These are phyloP conservation scores for Luperina nickerlii DNA, from an alignment of 2,888 invertebrate species.

Conservation along the genomic window DNA sequence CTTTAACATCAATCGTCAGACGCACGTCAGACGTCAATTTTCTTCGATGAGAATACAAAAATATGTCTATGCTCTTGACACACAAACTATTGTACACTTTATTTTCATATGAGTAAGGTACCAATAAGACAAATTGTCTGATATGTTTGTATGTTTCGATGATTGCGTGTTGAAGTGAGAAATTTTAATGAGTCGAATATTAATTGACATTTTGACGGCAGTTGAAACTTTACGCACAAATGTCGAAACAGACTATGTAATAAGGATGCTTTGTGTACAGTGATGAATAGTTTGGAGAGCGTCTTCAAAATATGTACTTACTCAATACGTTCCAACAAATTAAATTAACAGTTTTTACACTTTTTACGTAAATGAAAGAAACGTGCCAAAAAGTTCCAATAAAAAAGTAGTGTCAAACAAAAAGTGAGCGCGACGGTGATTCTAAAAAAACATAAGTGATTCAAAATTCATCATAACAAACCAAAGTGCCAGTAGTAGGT, in stretches of 20 bases:
- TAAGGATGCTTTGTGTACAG: slow-evolving; percentile 54
- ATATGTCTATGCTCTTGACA: slow-evolving; percentile 36
- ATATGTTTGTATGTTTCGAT: slow-evolving; percentile 47
- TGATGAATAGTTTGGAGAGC: slow-evolving; percentile 59
- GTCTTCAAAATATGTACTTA: slow-evolving; percentile 18
- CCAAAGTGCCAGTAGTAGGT: slow-evolving; percentile 19
- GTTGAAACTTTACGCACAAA: slow-evolving; percentile 66
- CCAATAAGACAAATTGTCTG: slow-evolving; percentile 32
- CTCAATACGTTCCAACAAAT: slow-evolving; percentile 25
- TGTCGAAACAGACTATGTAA: slow-evolving; percentile 71
- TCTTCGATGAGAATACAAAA: slow-evolving; percentile 84
- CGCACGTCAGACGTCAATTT: slow-evolving; percentile 82
- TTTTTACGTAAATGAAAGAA: slow-evolving; percentile 27
- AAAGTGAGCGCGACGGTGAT: slow-evolving; percentile 11
- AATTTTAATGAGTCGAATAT: slow-evolving; percentile 81
- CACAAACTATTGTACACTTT: slow-evolving; percentile 58
- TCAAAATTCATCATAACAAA: slow-evolving; percentile 6
- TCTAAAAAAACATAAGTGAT: slow-evolving; percentile 10
- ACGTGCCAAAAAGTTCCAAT: slow-evolving; percentile 22
- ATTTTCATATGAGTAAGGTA: slow-evolving; percentile 43
- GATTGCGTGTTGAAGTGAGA: slow-evolving; percentile 71
- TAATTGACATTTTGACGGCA: slow-evolving; percentile 84
- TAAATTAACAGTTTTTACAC: slow-evolving; percentile 12
- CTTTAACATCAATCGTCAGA: slow-evolving; percentile 70
- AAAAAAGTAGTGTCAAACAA: slow-evolving; percentile 23